Base-by-base conservation (phyloP, 1,140 invertebrate species). In the Wiebesia pumilae region DNA sequence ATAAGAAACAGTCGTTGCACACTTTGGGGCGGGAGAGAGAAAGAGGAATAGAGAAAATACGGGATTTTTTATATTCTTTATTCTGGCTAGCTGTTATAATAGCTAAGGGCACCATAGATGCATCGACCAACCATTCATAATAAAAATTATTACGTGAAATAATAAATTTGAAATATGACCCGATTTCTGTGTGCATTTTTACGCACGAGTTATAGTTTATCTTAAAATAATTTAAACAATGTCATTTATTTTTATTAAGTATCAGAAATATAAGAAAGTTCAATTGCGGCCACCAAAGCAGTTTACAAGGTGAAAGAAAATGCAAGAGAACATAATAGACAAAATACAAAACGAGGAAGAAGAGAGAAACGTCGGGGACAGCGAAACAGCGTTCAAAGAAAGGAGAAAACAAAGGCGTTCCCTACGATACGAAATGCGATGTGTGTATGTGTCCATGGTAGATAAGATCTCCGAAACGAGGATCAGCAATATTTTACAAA, bases 401-500 rank as follows among this genome's bases (percentile, higher is more conserved):
- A 86, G 86, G 88, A 87, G 87, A 89, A 86, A 88, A 88, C 85
- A 88, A 89, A 90, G 89, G 89, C 90, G 91, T 89, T 91, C 87
- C n/a, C 89, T 89, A 89, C 84, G 88, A 90, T 90, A 91, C 89
- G 87, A 77, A 85, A 69, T 9, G 33, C 47, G 88, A 84, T 40
- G 21, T 40, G 47, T 58, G 65, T 67, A 38, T 81, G 89, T 90
- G 90, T 90, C 85, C 88, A 88, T 88, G 80, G 85, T 83, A 88
- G 91, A 92, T 91, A 91, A 90, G 88, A 91, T 91, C 90, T 90
- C 84, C 89, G 87, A 91, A 90, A 90, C 89, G 86, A 88, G 90
- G 88, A 92, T 91, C 91, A 88, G 91, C 91, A 90, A 92, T 92
- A 92, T 92, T 92, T 92, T 90, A 92, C 90, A 90, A 91, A 92